Percentiles rank a stretch among this genome's conserved stretches.
phyloP scores from a whole-genome alignment of 2,113 vertebrate species.

The Plestiodon gilberti region DNA sequence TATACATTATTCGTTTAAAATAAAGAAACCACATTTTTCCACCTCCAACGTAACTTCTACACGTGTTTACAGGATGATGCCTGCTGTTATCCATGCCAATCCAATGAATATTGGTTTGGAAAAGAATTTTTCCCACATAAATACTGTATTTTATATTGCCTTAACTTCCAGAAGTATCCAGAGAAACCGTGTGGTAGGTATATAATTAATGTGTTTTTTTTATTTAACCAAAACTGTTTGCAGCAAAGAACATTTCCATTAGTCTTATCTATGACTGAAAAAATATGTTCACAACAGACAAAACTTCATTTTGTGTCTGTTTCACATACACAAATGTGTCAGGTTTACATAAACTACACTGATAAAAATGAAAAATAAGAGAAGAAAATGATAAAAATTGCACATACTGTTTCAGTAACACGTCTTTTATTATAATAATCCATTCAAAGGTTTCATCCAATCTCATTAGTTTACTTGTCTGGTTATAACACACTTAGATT shows the following conservation, averaged over 20 bases:
- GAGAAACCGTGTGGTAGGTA: constrained; percentile 66
- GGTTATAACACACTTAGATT: constrained; percentile 51
- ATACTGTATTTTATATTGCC: constrained; percentile 55
- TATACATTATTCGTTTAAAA: constrained; percentile 53
- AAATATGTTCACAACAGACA: constrained; percentile 77
- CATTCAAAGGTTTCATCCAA: constrained; percentile 55
- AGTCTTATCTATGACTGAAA: constrained; percentile 79
- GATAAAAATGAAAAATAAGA: constrained; percentile 78
- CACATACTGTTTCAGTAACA: constrained; percentile 66
- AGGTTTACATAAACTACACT: constrained; percentile 78
- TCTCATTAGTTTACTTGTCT: constrained; percentile 48
- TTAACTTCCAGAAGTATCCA: constrained; percentile 57
- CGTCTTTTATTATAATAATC: constrained; percentile 70
- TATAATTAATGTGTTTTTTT: constrained; percentile 74
- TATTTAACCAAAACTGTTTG: constrained; percentile 65
- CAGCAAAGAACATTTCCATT: constrained; percentile 77
- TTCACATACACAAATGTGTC: constrained; percentile 81
- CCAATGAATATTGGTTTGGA: constrained; percentile 71
- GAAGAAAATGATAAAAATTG: constrained; percentile 76
- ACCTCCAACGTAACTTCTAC: constrained; percentile 55
- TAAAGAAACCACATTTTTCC: constrained; percentile 59
- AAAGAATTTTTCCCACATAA: constrained; percentile 61
- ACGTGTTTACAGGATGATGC: constrained; percentile 49
- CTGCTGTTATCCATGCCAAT: constrained; percentile 57
- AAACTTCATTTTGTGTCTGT: constrained; percentile 78